Base-by-base conservation (phyloP, 2,797 vertebrate genomes). In the Denticeps clupeoides region DNA sequence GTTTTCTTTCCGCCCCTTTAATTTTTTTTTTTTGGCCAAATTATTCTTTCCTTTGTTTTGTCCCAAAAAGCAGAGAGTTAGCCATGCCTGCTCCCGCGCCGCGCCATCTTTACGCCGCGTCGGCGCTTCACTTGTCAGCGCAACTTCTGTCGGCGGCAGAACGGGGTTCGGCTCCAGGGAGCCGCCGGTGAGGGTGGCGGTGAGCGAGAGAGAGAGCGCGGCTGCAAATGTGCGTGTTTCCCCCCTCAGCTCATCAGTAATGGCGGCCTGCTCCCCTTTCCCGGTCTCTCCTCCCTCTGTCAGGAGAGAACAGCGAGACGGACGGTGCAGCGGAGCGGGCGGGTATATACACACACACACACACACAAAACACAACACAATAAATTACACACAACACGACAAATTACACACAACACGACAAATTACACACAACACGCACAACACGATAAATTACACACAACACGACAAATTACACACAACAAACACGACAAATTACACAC, bases 31-130 rank as follows among this genome's bases (percentile, higher is more conserved):
- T 80, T 48, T 75, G 64, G 70, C 53, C 71, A 81, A 77, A 73
- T 80, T 79, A 77, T 80, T 79, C 74, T 83, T 82, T 80, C 79
- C 82, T 87, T 84, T 84, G 83, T 85, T 84, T 74, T 76, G 76
- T 79, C 75, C 70, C 49, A 53, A 72, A 79, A 78, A 79, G 63
- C 66, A 73, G n/a, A 59, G 61, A 71, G 67, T 75, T 74, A 63
- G 48, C 28, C 37, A 24, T 54, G 62, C 56, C 59, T 47, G 33
- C 37, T 19, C 16, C 32, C 32, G 35, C 15, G 27, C 33, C n/a
- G 8, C 37, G 33, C 33, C 33, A 37, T 33, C 46, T 47, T 40
- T 26, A 18, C 11, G 22, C 27, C 22, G 47, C 53, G 47, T n/a
- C 27, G 47, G 26, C 45, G 31, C 37, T 24, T 47, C 33, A 44